Conservation (phyloP, 1,140 invertebrate genomes). For the Heterodera schachtii region DNA sequence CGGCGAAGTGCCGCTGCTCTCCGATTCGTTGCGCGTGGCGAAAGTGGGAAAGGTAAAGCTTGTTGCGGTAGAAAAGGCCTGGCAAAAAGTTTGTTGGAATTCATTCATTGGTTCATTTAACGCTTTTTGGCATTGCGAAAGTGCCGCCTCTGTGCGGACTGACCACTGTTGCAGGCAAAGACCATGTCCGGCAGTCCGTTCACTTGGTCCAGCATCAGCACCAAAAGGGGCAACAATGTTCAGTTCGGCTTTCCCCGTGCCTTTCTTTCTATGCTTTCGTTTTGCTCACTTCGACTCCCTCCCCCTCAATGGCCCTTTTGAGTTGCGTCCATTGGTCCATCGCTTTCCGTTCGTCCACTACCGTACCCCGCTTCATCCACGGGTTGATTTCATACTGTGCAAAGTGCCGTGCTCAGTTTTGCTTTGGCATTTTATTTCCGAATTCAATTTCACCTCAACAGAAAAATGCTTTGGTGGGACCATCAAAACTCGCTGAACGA, state of each 20-base stretch:
- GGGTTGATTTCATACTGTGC: conserved; percentile 61
- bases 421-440: not conserved
- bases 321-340: conserved; percentile 56
- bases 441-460: conserved; percentile 49
- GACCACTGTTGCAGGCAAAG: conserved; percentile 59
- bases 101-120: too few species aligned
- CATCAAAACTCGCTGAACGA: conserved; percentile 59
- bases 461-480: conserved; percentile 64
- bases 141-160: not conserved
- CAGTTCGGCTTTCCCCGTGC: conserved; percentile 16
- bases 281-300: conserved; percentile 55
- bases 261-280: too few species aligned
- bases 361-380: conserved; percentile 59
- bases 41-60: conserved; percentile 62
- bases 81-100: not conserved
- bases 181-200: conserved; percentile 64
- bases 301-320: conserved; percentile 58
- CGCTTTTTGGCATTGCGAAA: too few species aligned
- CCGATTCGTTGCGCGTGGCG: conserved; percentile 60
- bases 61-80: conserved; percentile 55
- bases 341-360: conserved; percentile 55
- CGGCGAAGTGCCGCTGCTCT: conserved; percentile 58
- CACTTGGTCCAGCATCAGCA: conserved; percentile 59
- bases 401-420: conserved; percentile 30
- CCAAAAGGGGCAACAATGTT: conserved; percentile 19